phyloP scores from a whole-genome alignment of 2,888 invertebrate genomes.

The Slavum lentiscoides region DNA sequence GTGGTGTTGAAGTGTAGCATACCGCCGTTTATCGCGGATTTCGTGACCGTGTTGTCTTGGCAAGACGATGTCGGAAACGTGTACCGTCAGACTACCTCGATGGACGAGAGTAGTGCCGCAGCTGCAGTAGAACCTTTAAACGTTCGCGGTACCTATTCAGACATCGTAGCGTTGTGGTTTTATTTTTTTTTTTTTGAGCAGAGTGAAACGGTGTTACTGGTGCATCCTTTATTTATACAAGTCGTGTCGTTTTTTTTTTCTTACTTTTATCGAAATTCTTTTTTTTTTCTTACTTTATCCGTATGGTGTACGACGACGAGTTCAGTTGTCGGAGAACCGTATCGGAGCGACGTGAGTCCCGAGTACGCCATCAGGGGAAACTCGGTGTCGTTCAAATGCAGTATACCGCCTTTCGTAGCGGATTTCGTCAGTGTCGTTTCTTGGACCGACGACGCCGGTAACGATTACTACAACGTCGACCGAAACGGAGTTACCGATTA shows the following conservation, averaged over 20 bases:
- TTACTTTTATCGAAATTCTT: background rate
- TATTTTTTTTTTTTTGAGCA: background rate
- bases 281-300: conserved; percentile 1
- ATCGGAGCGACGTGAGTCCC: conserved; percentile 59
- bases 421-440: conserved; percentile 86
- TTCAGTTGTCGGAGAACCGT: conserved; percentile 38
- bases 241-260: too few species aligned
- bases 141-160: conserved; percentile 14
- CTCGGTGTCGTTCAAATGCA: conserved; percentile 84
- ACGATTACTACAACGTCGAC: conserved; percentile 68
- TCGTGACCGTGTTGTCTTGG: conserved; percentile 71
- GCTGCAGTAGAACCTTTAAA: background rate
- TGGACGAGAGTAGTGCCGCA: conserved; percentile 2
- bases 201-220: background rate
- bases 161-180: background rate
- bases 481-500: conserved; percentile 35
- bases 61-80: conserved; percentile 53
- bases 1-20: conserved; percentile 87
- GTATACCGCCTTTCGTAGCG: conserved; percentile 88
- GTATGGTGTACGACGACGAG: background rate
- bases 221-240: background rate
- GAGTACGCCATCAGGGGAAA: conserved; percentile 89
- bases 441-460: conserved; percentile 81
- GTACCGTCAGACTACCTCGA: conserved; percentile 21
- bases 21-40: conserved; percentile 87